These are phyloP conservation scores for Nycticryphes semicollaris DNA, from an alignment of 2,113 vertebrate species.

Conservation along the genomic window DNA sequence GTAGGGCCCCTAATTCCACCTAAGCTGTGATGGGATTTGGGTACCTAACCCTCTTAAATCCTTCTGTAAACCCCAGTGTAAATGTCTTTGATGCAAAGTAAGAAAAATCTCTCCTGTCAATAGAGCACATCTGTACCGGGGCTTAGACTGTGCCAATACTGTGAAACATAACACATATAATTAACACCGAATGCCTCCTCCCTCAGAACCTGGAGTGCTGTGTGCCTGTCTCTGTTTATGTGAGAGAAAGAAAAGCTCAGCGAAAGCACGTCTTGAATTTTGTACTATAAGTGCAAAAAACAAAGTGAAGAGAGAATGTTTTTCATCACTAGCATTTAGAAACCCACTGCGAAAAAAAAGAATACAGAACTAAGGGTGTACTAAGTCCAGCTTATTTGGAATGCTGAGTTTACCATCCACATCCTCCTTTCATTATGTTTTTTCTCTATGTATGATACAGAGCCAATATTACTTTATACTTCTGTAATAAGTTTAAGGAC, in stretches of 20 bases:
- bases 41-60: neutral
- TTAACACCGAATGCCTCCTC: neutral
- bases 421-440: neutral
- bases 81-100: conserved; percentile 6
- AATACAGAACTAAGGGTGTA: neutral
- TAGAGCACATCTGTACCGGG: neutral
- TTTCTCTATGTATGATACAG: neutral
- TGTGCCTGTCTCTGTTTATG: neutral
- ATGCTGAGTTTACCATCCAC: neutral
- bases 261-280: neutral
- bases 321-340: neutral
- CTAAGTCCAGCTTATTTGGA: neutral
- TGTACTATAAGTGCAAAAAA: neutral
- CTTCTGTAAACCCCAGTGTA: neutral
- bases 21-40: neutral
- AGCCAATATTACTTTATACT: neutral
- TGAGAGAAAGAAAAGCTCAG: neutral
- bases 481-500: neutral
- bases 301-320: neutral
- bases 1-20: neutral
- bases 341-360: neutral
- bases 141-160: neutral
- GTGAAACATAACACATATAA: neutral
- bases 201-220: neutral
- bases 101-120: neutral